Evolutionary conservation across 2,888 invertebrate species (phyloP), one percentile per base, ranked within the genome.

Genomic region (Parnassius apollo): DNA sequence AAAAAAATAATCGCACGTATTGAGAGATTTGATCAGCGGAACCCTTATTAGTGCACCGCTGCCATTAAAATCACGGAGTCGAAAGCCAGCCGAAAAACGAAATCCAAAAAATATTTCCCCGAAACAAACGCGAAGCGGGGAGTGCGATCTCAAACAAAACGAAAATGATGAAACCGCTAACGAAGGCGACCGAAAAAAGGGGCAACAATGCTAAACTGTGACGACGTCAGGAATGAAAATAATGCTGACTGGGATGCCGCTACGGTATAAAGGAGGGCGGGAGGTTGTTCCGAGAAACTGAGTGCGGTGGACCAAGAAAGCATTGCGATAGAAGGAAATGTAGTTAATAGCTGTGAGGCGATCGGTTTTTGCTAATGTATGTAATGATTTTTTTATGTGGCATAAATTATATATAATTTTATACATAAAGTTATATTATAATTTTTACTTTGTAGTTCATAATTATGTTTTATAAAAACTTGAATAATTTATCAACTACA

Each of bases 221-320:
- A 80, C 76, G 75, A 66, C 68, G 76, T 68, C 66, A 67, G 75
- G 82, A 81, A 83, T 83, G 81, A 82, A 80, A 85, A 86, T 81
- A 82, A 85, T 77, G 75, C 67, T 57, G 60, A 63, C 66, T 64
- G 71, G 67, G 70, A 75, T 73, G 66, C 73, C 66, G 65, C 58
- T 65, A 58, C 60, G 59, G 57, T 77, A 78, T 78, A 82, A 80
- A 75, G 71, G 66, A 58, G 66, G 66, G 68, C 78, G 71, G 71
- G 74, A 76, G 66, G 74, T 74, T 72, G 66, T 85, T 84, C 85
- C 73, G 69, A 67, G 82, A 86, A 85, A 73, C 72, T 68, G 58
- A 64, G 65, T 56, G 59, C 56, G 56, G 57, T 63, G 71, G 63
- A 61, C 64, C 65, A 60, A 57, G 63, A 59, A 55, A 62, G 48